Evolutionary conservation across 2,888 invertebrate genomes (phyloP).

Genomic region (Eupithecia vulgata): DNA sequence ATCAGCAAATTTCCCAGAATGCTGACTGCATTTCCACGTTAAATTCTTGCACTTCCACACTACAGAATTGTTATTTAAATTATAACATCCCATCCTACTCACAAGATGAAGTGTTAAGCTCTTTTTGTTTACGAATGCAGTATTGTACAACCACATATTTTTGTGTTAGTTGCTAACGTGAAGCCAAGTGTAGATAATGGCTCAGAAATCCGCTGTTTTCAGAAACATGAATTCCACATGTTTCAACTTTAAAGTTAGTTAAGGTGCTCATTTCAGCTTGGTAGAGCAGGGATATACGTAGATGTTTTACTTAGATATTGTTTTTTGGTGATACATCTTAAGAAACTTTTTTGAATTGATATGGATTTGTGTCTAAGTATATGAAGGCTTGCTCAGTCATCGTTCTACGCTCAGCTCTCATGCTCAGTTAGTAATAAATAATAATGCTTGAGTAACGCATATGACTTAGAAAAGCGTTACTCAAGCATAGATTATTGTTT

Average conservation of each 20-base stretch:
- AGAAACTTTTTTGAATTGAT: too few species aligned
- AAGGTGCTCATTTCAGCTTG: neutral
- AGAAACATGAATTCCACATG: slow-evolving; percentile 32
- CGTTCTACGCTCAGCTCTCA: too few species aligned
- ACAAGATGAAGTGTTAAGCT: slow-evolving; percentile 17
- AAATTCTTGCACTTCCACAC: neutral
- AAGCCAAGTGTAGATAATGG: slow-evolving; percentile 42
- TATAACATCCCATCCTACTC: neutral
- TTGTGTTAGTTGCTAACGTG: slow-evolving; percentile 40
- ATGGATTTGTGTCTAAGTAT: neutral
- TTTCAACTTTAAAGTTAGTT: slow-evolving; percentile 26
- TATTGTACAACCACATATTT: slow-evolving; percentile 33
- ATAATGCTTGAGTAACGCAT: too few species aligned
- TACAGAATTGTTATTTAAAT: neutral
- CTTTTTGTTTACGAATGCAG: slow-evolving; percentile 16
- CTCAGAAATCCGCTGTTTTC: slow-evolving; percentile 40
- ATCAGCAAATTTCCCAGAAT: neutral
- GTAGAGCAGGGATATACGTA: neutral
- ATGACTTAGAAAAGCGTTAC: too few species aligned
- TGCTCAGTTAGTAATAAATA: too few species aligned
- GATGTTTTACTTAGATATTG: neutral
- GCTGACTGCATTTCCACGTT: neutral
- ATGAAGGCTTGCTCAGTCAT: too few species aligned
- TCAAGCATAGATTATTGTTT: too few species aligned
- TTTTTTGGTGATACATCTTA: neutral